Evolutionary conservation across 2,797 vertebrate species (phyloP).

Genomic region (Moxostoma hubbsi): DNA sequence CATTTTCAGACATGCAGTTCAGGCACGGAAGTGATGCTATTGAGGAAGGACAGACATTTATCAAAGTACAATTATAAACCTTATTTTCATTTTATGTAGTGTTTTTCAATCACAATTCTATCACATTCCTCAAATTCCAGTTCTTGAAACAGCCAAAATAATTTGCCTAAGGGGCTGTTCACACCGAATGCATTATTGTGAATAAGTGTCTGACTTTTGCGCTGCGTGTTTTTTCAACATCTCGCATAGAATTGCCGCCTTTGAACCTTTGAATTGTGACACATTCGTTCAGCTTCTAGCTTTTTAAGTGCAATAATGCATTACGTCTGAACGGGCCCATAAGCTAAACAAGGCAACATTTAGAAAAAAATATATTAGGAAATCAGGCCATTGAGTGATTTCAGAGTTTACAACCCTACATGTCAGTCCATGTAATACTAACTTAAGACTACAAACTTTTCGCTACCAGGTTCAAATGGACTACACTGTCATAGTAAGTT

Average conservation of each 20-base stretch:
- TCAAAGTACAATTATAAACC: conserved; percentile 61
- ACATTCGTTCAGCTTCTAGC: too few relatives aligned
- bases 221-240: too few relatives aligned
- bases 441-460: conserved; percentile 3
- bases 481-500: neutral
- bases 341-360: conserved; percentile 36
- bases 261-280: too few relatives aligned
- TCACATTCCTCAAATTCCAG: conserved; percentile 60
- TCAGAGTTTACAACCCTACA: conserved; percentile 32
- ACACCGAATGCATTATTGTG: too few relatives aligned
- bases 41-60: conserved; percentile 67
- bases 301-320: too few relatives aligned
- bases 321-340: too few relatives aligned
- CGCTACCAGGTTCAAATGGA: neutral
- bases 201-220: too few relatives aligned
- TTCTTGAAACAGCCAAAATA: conserved; percentile 59
- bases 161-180: conserved; percentile 10
- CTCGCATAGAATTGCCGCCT: too few relatives aligned
- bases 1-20: conserved; percentile 61
- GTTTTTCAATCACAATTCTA: conserved; percentile 68
- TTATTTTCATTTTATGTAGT: conserved; percentile 68
- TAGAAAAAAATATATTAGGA: conserved; percentile 7
- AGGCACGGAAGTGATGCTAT: conserved; percentile 74
- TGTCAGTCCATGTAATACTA: conserved; percentile 42
- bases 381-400: conserved; percentile 19